Base-by-base conservation (phyloP, 1,140 invertebrate species). In the Charaxes varanes region DNA sequence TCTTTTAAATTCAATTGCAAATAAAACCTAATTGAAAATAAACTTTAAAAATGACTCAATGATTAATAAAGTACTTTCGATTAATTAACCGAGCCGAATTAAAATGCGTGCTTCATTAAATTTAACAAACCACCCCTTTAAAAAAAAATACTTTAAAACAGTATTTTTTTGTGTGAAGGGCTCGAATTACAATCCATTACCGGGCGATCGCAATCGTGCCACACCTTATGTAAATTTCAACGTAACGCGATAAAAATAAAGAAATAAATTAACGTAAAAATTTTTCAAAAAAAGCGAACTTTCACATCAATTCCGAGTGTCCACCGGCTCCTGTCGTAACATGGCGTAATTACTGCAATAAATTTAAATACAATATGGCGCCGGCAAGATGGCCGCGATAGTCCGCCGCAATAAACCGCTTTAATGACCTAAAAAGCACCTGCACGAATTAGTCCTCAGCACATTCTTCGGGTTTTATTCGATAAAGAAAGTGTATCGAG, bases 351-450 rank as follows among this genome's bases (percentile, higher is more conserved):
- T 65, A 57, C 55, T 36, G 61, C 58, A 64, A 74, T 74, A 74
- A 71, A 74, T 71, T 69, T 63, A 57, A 69, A 71, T 67, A 70
- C 65, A 72, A 72, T 72, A 76, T 70, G 62, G 64, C 63, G 54
- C 42, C 37, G 13, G 33, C 50, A 66, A 66, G 65, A 74, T 71
- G 62, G 62, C 13, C 41, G 22, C 51, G 63, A 68, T 69, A 64
- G 47, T 45, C 58, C 38, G 58, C 62, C 32, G 43, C 44, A 60
- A 65, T 65, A 70, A 73, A 71, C 51, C 57, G 45, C 61, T 59
- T 67, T 73, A 73, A 77, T 71, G 72, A 62, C 44, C 32, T 21
- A 14, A 5, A 50, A 44, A 36, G 30, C 71, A 77, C 69, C 72
- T 77, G 72, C 72, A 40, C 53, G 51, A 63, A 66, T 71, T 66